These are phyloP conservation scores for Drosophila monieri DNA, from an alignment of 2,888 invertebrate genomes.

Conservation along the genomic window DNA sequence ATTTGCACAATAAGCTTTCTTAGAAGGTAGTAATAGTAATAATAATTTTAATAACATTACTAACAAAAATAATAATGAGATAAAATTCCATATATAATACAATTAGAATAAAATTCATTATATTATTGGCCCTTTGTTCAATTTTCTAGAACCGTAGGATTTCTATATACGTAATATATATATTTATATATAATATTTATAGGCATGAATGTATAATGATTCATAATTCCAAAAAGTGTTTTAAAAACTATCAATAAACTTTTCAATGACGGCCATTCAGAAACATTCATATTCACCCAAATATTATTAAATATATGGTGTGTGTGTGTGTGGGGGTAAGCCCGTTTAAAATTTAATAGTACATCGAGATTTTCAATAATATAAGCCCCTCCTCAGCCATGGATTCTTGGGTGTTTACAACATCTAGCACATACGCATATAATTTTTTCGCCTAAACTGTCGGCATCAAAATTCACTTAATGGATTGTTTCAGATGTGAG, in stretches of 20 bases:
- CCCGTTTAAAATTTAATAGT: constrained; percentile 75
- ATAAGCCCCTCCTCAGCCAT: constrained; percentile 70
- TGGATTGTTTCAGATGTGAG: constrained; percentile 51
- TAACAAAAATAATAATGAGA: constrained; percentile 77
- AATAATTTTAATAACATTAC: constrained; percentile 80
- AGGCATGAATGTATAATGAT: constrained; percentile 45
- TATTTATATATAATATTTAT: constrained; percentile 43
- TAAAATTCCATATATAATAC: constrained; percentile 64
- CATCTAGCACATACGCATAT: constrained; percentile 36
- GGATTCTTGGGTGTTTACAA: constrained; percentile 47
- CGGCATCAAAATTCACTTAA: constrained; percentile 46
- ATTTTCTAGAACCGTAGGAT: constrained; percentile 54
- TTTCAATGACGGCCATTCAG: constrained; percentile 45
- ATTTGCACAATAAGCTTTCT: constrained; percentile 76
- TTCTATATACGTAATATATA: constrained; percentile 43
- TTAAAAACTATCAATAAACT: constrained; percentile 65
- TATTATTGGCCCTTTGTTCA: constrained; percentile 59
- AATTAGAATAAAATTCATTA: constrained; percentile 73
- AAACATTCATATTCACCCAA: constrained; percentile 62
- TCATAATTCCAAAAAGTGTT: constrained; percentile 61
- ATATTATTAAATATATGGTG: constrained; percentile 25
- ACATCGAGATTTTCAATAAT: constrained; percentile 77
- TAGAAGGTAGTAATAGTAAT: constrained; percentile 67
- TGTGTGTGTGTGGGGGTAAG: constrained; percentile 44
- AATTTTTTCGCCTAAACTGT: constrained; percentile 13